Percentiles rank a stretch among this genome's conserved stretches.
These are phyloP conservation scores for Ceratosolen solmsi DNA, from an alignment of 1,140 invertebrate genomes.

Conservation along the genomic window DNA sequence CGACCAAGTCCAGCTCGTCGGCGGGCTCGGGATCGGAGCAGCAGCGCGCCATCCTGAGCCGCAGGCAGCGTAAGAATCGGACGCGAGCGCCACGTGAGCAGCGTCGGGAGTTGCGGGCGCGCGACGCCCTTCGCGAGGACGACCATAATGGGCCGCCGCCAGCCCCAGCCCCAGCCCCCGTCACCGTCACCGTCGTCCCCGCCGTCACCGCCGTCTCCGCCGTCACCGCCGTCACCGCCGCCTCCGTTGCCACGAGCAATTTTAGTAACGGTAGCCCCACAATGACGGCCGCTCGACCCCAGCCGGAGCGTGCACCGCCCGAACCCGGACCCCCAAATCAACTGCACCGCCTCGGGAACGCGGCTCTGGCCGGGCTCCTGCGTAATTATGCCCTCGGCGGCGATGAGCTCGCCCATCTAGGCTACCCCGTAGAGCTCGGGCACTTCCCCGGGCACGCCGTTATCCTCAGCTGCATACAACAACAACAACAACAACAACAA, in stretches of 20 bases:
- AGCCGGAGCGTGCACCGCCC: conserved; percentile 35
- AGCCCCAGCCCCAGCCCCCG: neutral
- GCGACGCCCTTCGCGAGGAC: conserved; percentile 48
- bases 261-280: neutral
- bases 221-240: neutral
- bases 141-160: conserved; percentile 15
- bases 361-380: conserved; percentile 69
- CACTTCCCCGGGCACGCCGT: conserved; percentile 76
- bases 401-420: conserved; percentile 79
- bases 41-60: conserved; percentile 57
- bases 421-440: conserved; percentile 80
- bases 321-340: conserved; percentile 14
- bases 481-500: neutral
- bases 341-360: conserved; percentile 57
- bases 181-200: neutral
- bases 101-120: conserved; percentile 47
- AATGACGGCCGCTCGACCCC: neutral
- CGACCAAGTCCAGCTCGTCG: conserved; percentile 31
- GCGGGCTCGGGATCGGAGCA: conserved; percentile 26
- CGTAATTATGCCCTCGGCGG: conserved; percentile 77
- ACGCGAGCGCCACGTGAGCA: conserved; percentile 62
- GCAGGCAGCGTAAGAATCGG: conserved; percentile 71
- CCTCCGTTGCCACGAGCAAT: neutral
- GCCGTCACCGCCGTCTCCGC: neutral
- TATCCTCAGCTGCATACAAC: conserved; percentile 64